These are phyloP conservation scores for Drosophila hawaiiensis DNA, from an alignment of 2,888 invertebrate species.

Conservation along the genomic window DNA sequence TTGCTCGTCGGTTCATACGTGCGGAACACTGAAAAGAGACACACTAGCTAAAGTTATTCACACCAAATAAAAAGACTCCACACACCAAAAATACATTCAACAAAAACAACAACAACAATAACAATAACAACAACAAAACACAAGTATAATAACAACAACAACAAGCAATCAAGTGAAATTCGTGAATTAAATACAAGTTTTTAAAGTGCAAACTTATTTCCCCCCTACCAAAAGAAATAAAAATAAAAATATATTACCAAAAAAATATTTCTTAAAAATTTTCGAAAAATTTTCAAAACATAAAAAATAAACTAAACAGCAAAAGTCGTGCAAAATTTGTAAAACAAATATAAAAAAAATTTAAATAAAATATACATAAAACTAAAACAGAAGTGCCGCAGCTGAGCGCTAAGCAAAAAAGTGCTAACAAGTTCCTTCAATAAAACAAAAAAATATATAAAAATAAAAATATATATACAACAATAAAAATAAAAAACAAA, in stretches of 20 bases:
- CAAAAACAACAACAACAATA: constrained; percentile 8
- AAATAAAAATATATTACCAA: constrained; percentile 16
- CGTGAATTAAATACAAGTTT: constrained; percentile 47
- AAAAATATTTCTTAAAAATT: constrained; percentile 42
- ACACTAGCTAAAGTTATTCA: constrained; percentile 53
- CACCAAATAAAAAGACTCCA: constrained; percentile 48
- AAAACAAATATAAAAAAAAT: constrained; percentile 24
- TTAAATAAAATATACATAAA: constrained; percentile 33
- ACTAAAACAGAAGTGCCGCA: constrained; percentile 70
- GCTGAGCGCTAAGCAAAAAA: constrained; percentile 64
- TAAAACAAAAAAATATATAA: constrained; percentile 34
- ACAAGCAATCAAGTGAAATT: constrained; percentile 57
- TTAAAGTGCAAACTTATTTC: constrained; percentile 52
- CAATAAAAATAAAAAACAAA: constrained; percentile 2
- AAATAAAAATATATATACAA: constrained; percentile 45
- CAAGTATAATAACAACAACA: constrained; percentile 25
- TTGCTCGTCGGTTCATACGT: constrained; percentile 84
- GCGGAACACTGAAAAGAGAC: constrained; percentile 75
- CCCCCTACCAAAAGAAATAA: constrained; percentile 10
- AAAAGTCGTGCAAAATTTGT: constrained; percentile 45
- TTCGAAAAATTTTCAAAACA: constrained; percentile 51
- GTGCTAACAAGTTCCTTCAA: constrained; percentile 77
- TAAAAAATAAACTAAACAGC: constrained; percentile 21
- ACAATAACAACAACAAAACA: constrained; percentile 2
- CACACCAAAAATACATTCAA: constrained; percentile 36